Evolutionary conservation across 2,888 invertebrate genomes (phyloP).

Genomic region (Lasius platythorax): DNA sequence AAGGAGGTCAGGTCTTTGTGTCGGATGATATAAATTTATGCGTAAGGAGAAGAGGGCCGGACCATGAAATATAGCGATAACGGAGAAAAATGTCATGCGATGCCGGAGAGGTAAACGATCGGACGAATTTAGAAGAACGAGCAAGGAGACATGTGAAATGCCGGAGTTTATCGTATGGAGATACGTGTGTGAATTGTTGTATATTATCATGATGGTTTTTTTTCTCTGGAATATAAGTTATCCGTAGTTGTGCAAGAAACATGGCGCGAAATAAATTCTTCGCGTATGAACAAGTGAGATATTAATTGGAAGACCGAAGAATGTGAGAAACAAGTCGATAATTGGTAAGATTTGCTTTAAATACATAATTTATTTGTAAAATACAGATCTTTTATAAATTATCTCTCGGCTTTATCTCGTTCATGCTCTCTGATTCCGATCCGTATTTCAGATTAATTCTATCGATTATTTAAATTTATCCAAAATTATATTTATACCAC

Average conservation of each 20-base stretch:
- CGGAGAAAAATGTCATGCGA: constrained; percentile 40
- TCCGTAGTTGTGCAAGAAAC: neutral
- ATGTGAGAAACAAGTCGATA: neutral
- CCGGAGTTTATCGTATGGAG: constrained; percentile 5
- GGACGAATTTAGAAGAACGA: constrained; percentile 34
- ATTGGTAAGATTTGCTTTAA: neutral
- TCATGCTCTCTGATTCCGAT: neutral
- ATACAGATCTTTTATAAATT: neutral
- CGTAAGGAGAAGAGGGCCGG: constrained; percentile 44
- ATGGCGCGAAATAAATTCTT: neutral
- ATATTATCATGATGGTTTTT: neutral
- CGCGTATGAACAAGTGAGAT: neutral
- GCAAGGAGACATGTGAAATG: constrained; percentile 14
- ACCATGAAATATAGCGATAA: constrained; percentile 40
- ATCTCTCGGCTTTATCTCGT: neutral
- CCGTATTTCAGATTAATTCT: neutral
- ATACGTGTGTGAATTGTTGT: neutral
- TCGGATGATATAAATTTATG: constrained; percentile 56
- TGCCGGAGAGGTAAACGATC: constrained; percentile 40
- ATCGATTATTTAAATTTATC: neutral
- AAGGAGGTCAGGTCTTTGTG: constrained; percentile 63
- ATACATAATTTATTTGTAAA: neutral
- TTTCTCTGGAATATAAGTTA: neutral
- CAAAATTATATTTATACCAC: constrained; percentile 24
- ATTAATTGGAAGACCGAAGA: neutral